These are phyloP conservation scores for Drosophila funebris DNA, from an alignment of 1,140 invertebrate genomes.

Conservation along the genomic window DNA sequence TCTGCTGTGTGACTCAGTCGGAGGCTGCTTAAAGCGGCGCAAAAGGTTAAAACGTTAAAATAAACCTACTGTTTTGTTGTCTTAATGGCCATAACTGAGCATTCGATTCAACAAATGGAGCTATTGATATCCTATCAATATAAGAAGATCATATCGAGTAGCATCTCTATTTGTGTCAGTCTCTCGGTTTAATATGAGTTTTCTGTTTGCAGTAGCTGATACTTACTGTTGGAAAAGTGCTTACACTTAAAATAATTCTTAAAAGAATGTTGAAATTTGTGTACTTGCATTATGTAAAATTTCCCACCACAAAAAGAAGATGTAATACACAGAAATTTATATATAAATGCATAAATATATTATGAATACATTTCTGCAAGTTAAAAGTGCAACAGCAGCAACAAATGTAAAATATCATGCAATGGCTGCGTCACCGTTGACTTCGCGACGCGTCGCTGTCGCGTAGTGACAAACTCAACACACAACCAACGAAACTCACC, in stretches of 20 bases:
- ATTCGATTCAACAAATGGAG: background rate
- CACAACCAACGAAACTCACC: slow-evolving; percentile 51
- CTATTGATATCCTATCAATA: background rate
- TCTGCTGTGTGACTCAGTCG: slow-evolving; percentile 44
- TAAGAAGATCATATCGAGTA: too few relatives aligned
- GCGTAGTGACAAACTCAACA: slow-evolving; percentile 35
- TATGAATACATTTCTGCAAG: background rate
- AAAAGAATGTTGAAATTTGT: background rate
- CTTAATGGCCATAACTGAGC: background rate
- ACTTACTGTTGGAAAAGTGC: too few relatives aligned
- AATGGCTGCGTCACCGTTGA: slow-evolving; percentile 5
- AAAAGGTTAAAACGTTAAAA: slow-evolving; percentile 19
- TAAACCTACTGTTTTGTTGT: background rate
- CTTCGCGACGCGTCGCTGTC: slow-evolving; percentile 14
- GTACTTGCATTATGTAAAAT: background rate
- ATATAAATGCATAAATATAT: background rate
- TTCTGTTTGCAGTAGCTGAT: too few relatives aligned
- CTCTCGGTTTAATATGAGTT: too few relatives aligned
- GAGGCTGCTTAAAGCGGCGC: background rate
- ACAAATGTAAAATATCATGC: background rate
- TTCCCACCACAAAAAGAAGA: background rate
- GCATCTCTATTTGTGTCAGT: too few relatives aligned
- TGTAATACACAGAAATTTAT: background rate
- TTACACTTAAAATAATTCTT: too few relatives aligned
- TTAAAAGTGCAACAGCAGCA: slow-evolving; percentile 26